Base-by-base conservation (phyloP, 1,140 invertebrate species). In the Drosophila cardini region DNA sequence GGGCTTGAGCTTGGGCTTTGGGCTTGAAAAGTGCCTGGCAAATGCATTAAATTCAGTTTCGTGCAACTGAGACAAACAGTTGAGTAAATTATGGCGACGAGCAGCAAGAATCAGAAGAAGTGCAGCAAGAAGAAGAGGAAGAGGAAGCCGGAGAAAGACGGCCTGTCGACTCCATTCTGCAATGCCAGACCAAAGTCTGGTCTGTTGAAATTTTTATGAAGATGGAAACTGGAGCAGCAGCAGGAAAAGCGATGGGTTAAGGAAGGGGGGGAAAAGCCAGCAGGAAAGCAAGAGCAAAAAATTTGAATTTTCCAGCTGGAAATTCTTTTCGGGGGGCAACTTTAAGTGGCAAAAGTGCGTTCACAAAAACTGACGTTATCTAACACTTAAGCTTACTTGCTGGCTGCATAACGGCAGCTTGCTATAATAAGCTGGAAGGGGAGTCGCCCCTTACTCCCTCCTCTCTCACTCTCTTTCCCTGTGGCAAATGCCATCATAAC, bases 41-140 rank as follows among this genome's bases (percentile, higher is more conserved):
- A 86, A 86, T 80, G 83, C 83, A 86, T 86, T 87, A 86, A 86
- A 86, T 86, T 86, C 83, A 86, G 83, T 86, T 86, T 79, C 83
- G 74, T 86, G 83, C 83, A 87, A 86, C 83, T 86, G 83, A 86
- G 83, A 86, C 83, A 86, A 38, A 87, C 83, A 82, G 83, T 86
- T 86, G 83, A 86, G 83, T 86, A 86, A 86, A 86, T 86, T 86
- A 86, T 86, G 83, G 83, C 83, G 70, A 87, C 76, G 72, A 79
- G 76, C 71, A 40, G 50, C 42, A 56, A 76, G 43, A 38, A 61
- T 65, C 38, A 21, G 16, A 26, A 32, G 38, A 5, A 40, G 38
- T 5, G 13, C 11, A 13, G 4, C 11, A 40, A 40, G 11, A 40
- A 13, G 10, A 13, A n/a, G 36, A 21, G 53, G 21, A 21, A 56